A percentile compares a stretch with the other conserved stretches of the same genome.
Conservation (phyloP, 2,113 vertebrate species). For the Glareola pratincola region DNA sequence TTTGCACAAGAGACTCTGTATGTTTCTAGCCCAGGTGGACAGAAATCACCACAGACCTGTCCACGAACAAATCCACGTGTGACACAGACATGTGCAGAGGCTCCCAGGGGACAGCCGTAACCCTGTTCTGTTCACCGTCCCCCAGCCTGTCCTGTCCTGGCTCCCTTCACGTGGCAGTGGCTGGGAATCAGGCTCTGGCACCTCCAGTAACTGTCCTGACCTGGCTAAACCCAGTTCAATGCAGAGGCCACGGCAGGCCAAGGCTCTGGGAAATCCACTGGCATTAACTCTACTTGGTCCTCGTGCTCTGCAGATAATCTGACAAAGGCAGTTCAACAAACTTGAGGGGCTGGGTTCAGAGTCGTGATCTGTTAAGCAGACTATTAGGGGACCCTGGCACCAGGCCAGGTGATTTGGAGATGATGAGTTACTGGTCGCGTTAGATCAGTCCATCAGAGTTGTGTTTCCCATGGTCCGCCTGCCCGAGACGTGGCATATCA, state of each 20-base stretch:
- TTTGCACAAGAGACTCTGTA: too few species aligned
- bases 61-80: fast-evolving
- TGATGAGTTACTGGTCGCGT: background rate
- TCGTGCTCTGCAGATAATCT: background rate
- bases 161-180: background rate
- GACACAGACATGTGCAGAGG: background rate
- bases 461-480: background rate
- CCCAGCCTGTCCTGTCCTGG: background rate
- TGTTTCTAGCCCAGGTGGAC: background rate
- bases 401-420: background rate
- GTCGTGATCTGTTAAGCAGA: background rate
- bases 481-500: fast-evolving
- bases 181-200: background rate
- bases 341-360: background rate
- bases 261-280: background rate
- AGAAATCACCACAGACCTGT: background rate
- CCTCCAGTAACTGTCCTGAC: background rate
- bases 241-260: background rate
- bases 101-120: background rate
- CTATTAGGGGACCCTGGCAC: background rate
- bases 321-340: background rate
- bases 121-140: background rate
- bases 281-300: background rate
- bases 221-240: background rate
- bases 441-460: background rate